phyloP scores from a whole-genome alignment of 2,797 vertebrate genomes.

The Manis crassicaudata region DNA sequence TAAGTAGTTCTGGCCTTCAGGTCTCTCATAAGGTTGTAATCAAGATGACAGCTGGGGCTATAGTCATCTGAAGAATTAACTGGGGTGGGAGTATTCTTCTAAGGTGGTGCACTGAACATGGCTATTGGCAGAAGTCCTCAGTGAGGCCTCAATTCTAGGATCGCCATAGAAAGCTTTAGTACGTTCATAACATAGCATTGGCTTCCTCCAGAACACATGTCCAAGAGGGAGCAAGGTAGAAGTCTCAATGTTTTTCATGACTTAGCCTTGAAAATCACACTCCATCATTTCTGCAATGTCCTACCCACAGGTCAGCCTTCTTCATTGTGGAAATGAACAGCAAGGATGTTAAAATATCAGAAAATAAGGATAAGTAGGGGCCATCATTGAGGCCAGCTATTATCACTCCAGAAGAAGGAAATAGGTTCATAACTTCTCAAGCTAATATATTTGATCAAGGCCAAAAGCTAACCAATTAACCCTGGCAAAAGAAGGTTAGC shows the following conservation, averaged over 20 bases:
- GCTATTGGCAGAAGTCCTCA: not conserved
- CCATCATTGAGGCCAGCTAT: not conserved
- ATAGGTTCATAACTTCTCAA: conserved; percentile 30
- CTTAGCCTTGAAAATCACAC: conserved; percentile 21
- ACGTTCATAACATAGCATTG: not conserved
- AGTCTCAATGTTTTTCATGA: not conserved
- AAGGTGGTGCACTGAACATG: not conserved
- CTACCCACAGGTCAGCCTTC: not conserved
- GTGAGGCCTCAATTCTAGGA: not conserved
- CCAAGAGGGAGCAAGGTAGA: conserved; percentile 12
- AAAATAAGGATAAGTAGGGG: not conserved
- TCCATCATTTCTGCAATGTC: not conserved
- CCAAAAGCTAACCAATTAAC: conserved; percentile 39
- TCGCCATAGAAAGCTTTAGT: not conserved
- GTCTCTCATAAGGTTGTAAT: conserved; percentile 32
- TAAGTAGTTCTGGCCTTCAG: not conserved
- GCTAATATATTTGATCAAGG: conserved; percentile 40
- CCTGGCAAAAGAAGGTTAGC: conserved; percentile 29
- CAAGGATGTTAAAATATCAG: not conserved
- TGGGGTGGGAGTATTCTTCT: not conserved
- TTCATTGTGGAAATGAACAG: not conserved
- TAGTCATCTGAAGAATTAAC: conserved; percentile 14
- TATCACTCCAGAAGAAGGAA: not conserved
- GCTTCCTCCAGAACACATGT: not conserved
- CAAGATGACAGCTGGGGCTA: not conserved